These are phyloP conservation scores for Dryadula phaetusa DNA, from an alignment of 2,888 invertebrate genomes.

Conservation along the genomic window DNA sequence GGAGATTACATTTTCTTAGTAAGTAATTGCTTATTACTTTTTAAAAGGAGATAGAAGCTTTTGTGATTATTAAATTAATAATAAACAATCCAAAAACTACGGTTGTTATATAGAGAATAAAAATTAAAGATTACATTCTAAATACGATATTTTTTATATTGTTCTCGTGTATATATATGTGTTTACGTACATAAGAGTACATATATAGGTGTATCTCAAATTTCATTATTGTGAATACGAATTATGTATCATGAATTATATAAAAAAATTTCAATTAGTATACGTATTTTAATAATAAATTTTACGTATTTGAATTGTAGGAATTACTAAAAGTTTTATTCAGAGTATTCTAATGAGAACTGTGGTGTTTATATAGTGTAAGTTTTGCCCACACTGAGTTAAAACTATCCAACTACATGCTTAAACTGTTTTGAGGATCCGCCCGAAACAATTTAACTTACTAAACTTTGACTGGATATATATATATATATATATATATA, in stretches of 20 bases:
- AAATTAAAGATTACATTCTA: no score
- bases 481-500: no score
- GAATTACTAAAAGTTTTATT: neutral
- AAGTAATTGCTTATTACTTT: conserved; percentile 6
- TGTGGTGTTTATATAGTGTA: conserved; percentile 35
- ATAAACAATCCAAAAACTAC: no score
- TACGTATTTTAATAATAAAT: neutral
- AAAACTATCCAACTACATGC: conserved; percentile 59
- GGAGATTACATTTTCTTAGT: neutral
- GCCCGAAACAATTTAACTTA: conserved; percentile 29
- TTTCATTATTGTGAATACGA: no score
- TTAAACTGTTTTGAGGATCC: conserved; percentile 37
- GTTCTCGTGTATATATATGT: no score
- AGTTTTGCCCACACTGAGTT: conserved; percentile 60
- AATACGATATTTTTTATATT: no score
- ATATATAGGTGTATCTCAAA: no score
- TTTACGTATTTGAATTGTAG: neutral
- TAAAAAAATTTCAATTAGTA: neutral
- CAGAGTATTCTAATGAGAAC: conserved; percentile 16
- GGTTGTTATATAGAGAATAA: no score
- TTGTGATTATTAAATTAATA: neutral
- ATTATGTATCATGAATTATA: no score
- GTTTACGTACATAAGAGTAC: no score
- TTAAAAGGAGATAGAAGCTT: neutral
- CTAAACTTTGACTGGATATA: conserved; percentile 16